A percentile compares a stretch with the other conserved stretches of the same genome.
phyloP scores from a whole-genome alignment of 2,797 vertebrate genomes.

The Peromyscus aztecus region DNA sequence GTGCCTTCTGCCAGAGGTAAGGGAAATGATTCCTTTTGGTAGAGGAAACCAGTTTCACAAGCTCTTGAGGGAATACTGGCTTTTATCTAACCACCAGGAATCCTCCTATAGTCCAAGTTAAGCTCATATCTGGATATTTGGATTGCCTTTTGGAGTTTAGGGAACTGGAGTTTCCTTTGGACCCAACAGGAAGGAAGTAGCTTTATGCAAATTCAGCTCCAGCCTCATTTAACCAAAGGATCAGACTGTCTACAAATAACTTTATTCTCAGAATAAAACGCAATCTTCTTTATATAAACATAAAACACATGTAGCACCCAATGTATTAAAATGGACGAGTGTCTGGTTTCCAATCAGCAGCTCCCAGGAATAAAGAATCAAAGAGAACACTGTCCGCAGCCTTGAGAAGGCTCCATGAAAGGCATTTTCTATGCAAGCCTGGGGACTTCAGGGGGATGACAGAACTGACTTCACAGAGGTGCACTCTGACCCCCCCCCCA shows the following conservation, averaged over 20 bases:
- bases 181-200: neutral
- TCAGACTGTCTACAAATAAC: neutral
- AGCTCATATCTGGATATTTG: neutral
- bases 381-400: neutral
- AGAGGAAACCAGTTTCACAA: neutral
- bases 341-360: neutral
- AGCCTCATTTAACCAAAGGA: neutral
- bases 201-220: conserved; percentile 1
- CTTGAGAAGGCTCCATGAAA: neutral
- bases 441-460: neutral
- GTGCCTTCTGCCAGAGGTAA: neutral
- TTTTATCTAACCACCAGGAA: neutral
- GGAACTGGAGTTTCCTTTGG: neutral
- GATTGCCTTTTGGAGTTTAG: neutral
- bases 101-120: neutral
- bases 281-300: neutral
- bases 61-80: neutral
- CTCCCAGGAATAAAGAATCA: neutral
- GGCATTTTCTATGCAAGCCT: neutral
- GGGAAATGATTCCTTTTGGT: neutral
- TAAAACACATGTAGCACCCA: neutral
- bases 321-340: neutral
- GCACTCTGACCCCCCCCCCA: neutral
- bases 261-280: neutral
- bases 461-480: neutral